phyloP scores from a whole-genome alignment of 2,113 vertebrate species.

The Prunella fulvescens region DNA sequence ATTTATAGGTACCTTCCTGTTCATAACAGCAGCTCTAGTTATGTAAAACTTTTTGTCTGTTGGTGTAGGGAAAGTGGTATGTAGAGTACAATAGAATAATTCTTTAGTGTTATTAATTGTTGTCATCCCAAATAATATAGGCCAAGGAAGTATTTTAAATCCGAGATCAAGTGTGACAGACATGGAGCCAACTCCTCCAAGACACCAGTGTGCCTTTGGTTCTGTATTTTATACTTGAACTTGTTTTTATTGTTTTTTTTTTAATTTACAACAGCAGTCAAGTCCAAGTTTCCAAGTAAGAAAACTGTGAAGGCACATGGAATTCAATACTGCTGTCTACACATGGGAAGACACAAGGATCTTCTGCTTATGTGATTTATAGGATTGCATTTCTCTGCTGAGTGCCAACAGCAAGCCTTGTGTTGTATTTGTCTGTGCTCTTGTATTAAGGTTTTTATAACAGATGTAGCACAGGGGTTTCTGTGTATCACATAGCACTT shows the following conservation, averaged over 20 bases:
- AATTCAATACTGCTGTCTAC: background rate
- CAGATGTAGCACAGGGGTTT: background rate
- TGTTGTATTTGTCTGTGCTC: background rate
- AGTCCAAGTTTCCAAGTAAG: background rate
- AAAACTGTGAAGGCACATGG: background rate
- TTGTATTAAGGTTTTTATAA: background rate
- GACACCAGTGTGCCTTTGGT: background rate
- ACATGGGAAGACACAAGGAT: background rate
- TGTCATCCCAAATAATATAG: background rate
- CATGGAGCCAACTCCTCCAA: background rate
- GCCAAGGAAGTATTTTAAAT: background rate
- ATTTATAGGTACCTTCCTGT: constrained; percentile 3
- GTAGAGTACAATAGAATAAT: background rate
- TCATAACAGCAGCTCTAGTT: background rate
- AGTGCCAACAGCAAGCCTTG: background rate
- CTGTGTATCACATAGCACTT: background rate
- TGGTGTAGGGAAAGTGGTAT: background rate
- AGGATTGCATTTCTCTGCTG: background rate
- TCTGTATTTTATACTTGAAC: background rate
- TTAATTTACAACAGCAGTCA: background rate
- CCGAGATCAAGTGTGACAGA: background rate
- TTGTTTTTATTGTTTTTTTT: background rate
- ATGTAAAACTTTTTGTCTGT: background rate
- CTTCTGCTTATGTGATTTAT: constrained; percentile 14
- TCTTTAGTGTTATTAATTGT: background rate